These are phyloP conservation scores for Notothenia coriiceps DNA, from an alignment of 2,113 vertebrate genomes.

Conservation along the genomic window DNA sequence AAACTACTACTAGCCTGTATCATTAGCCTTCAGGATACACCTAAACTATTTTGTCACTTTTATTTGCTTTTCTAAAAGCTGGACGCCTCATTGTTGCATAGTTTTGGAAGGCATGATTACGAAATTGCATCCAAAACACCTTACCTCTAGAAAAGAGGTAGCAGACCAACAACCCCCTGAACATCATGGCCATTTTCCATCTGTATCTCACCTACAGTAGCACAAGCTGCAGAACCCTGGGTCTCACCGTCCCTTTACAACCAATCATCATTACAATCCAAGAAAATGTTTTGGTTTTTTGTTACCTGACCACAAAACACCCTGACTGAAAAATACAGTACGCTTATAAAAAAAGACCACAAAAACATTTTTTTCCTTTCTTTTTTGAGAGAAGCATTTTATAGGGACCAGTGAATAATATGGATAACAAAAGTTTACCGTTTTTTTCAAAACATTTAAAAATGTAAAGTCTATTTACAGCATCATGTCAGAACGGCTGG, in stretches of 20 bases:
- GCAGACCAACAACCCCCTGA: constrained; percentile 44
- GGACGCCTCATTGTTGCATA: neutral
- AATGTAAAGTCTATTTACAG: constrained; percentile 84
- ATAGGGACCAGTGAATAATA: constrained; percentile 54
- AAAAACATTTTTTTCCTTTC: constrained; percentile 57
- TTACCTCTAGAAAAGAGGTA: constrained; percentile 68
- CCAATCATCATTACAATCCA: constrained; percentile 23
- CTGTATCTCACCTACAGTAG: constrained; percentile 18
- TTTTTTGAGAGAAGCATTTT: constrained; percentile 51
- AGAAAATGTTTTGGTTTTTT: constrained; percentile 59
- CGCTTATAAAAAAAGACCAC: constrained; percentile 70
- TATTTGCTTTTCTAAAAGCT: neutral
- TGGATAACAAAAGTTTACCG: constrained; percentile 50
- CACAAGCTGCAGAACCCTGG: neutral
- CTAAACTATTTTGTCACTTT: neutral
- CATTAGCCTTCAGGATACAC: neutral
- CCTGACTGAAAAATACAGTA: constrained; percentile 74
- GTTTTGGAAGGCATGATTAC: constrained; percentile 2
- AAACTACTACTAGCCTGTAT: constrained; percentile 22
- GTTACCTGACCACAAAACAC: constrained; percentile 57
- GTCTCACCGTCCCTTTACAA: constrained; percentile 9
- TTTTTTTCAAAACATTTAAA: constrained; percentile 60
- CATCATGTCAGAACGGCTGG: constrained; percentile 50
- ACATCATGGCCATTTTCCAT: constrained; percentile 13
- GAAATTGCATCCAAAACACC: constrained; percentile 23